Evolutionary conservation across 2,797 vertebrate genomes (phyloP).

Genomic region (Phalanger gymnotis): DNA sequence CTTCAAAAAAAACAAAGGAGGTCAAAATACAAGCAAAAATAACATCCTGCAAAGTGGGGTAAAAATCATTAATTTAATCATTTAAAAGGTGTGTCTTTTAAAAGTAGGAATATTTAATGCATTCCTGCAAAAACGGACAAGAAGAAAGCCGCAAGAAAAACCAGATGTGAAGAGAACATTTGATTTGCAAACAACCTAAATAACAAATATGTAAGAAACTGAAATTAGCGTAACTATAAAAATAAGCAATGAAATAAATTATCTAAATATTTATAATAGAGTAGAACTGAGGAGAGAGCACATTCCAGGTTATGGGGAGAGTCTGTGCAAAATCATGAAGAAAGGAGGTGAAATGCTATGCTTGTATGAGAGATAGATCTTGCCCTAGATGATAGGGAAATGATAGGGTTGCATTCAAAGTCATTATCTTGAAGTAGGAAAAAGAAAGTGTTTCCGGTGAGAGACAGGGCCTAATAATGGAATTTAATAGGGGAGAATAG

Average conservation of each 20-base stretch:
- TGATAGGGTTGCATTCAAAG: neutral
- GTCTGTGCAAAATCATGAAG: neutral
- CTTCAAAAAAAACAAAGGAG: neutral
- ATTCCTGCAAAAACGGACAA: neutral
- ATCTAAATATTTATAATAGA: neutral
- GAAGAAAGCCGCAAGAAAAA: neutral
- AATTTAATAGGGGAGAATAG: neutral
- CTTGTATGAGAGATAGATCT: neutral
- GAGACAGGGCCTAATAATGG: neutral
- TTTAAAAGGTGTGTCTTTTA: neutral
- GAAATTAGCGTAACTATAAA: neutral
- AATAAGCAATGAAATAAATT: neutral
- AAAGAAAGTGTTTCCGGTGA: neutral
- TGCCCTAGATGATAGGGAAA: neutral
- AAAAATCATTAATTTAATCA: neutral
- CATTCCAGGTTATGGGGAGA: neutral
- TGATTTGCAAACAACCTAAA: neutral
- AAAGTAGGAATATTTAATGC: neutral
- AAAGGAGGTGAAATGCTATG: neutral
- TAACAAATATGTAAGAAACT: neutral
- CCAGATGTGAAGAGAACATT: neutral
- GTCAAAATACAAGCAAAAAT: neutral
- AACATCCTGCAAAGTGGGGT: neutral
- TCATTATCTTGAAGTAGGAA: neutral
- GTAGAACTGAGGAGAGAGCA: neutral